Evolutionary conservation across 1,140 invertebrate genomes (phyloP).

Genomic region (Calephelis nemesis): DNA sequence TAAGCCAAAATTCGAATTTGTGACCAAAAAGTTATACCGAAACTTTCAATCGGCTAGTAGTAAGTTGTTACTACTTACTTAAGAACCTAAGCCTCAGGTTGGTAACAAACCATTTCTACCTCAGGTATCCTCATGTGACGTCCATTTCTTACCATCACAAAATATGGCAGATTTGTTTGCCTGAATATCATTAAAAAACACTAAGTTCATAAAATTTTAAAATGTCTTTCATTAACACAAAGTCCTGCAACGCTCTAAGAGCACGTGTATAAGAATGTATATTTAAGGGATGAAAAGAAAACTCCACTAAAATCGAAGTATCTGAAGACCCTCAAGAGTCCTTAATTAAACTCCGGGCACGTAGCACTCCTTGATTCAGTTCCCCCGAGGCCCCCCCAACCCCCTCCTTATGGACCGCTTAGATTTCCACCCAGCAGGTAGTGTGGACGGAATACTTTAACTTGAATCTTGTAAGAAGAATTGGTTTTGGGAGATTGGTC

Average conservation of each 20-base stretch:
- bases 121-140: too few relatives aligned
- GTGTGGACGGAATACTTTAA: conserved; percentile 74
- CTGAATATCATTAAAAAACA: too few relatives aligned
- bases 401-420: conserved; percentile 72
- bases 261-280: conserved; percentile 30
- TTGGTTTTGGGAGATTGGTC: conserved; percentile 72
- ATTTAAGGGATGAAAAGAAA: conserved; percentile 67
- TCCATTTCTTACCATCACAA: too few relatives aligned
- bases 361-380: conserved; percentile 76
- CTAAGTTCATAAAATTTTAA: background rate
- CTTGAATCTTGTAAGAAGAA: conserved; percentile 72
- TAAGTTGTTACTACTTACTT: too few relatives aligned
- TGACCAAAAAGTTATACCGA: too few relatives aligned
- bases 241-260: background rate
- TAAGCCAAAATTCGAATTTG: too few relatives aligned
- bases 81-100: too few relatives aligned
- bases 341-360: conserved; percentile 76
- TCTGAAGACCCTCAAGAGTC: conserved; percentile 59
- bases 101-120: too few relatives aligned
- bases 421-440: conserved; percentile 70
- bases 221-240: conserved; percentile 10
- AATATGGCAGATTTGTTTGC: too few relatives aligned
- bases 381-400: conserved; percentile 50
- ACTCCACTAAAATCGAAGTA: conserved; percentile 74
- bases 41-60: too few relatives aligned